Base-by-base conservation (phyloP, 2,797 vertebrate genomes). In the Pristis pectinata region DNA sequence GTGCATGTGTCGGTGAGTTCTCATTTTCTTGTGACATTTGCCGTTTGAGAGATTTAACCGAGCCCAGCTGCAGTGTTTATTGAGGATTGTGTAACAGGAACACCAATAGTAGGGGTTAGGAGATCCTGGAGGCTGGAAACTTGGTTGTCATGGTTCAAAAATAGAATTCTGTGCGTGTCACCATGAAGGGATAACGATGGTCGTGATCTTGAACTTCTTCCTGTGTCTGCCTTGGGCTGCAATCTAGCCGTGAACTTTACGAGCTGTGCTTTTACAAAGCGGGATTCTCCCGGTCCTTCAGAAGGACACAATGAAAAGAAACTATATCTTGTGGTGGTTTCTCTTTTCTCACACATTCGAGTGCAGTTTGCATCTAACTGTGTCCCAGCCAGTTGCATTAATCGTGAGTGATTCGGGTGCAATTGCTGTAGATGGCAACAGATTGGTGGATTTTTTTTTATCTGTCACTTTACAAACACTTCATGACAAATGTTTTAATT, bases 121-220 rank as follows among this genome's bases (percentile, higher is more conserved):
- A 70, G n/a, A 17, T 24, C 64, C 37, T 37, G 19, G n/a, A 22
- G 37, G 89, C n/a, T 67, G 89, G 89, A 76, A 94, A n/a, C 27
- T 34, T 72, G 70, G 70, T 53, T 94, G 92, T 74, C 41, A 94
- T 76, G 41, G 59, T 76, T 94, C 49, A 94, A 56, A 76, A 76
- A 94, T 53, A 74, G 72, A 94, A 30, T 94, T 34, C 70, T 34
- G 61, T 67, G n/a, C 10, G 30, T 91, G 70, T 94, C 70, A n/a
- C 92, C 30, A 8, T 44, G 49, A 56, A 49, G 30, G 89, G 64
- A 64, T 93, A 93, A 72, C 9, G 37, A 41, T 93, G 41, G 72
- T 11, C 74, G 67, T 70, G 44, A 74, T 93, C 92, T 72, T 93
- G 92, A 93, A 76, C 72, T 76, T 94, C 72, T 76, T 94, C 70